Evolutionary conservation across 2,888 invertebrate species (phyloP), one percentile per base, ranked within the genome.

Genomic region (Cistogaster globosa): DNA sequence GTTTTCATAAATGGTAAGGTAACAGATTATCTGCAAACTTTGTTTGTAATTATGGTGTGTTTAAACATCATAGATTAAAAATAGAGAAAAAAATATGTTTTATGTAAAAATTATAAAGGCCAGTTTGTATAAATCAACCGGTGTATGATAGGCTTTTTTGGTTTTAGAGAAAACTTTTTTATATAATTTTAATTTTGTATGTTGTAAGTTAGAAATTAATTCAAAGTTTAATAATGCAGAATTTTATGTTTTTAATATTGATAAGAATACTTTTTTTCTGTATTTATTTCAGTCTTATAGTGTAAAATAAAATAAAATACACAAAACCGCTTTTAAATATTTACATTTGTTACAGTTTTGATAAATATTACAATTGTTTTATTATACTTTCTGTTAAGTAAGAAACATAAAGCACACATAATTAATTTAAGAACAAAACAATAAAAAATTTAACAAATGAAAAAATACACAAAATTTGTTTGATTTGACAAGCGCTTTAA

Each of bases 231-330:
- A 22, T 57, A 32, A 12, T 57, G 22, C n/a, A 32, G 14, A 36
- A 11, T 55, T 18, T 53, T 42, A 38, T 16, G n/a, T 68, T 67
- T 65, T 48, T 42, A 71, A 63, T 71, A 71, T 82, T 71, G 62
- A 16, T 51, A 22, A 71, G 71, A 76, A 76, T 82, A 83, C 71
- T 71, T 51, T 72, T 60, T 77, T 83, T 76, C 57, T 71, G 57
- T 72, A 36, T 72, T 58, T 58, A 67, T 72, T 75, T 77, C 82
- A 83, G 82, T 83, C 82, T 83, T 83, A 36, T 51, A 76, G 71
- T 72, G 71, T 65, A 58, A 69, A 80, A 76, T 22, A n/a, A n/a
- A 22, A 68, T 51, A 79, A 69, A 65, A 32, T 58, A 78, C 16
- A 38, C 22, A 75, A 58, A 57, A 69, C 36, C 65, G 42, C 6